Conservation (phyloP, 2,113 vertebrate species). For the Ophiodon elongatus region DNA sequence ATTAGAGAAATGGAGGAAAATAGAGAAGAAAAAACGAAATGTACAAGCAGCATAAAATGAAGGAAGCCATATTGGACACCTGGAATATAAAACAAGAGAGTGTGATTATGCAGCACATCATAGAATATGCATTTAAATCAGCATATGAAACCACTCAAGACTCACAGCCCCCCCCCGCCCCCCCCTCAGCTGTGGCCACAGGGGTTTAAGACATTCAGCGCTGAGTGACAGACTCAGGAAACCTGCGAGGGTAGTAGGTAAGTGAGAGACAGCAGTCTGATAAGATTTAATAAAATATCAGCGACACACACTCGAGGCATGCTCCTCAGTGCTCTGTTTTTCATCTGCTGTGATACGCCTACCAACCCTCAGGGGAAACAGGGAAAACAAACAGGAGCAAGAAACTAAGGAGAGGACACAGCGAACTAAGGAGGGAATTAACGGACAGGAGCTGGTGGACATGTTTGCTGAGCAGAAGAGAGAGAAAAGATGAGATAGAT, state of each 20-base stretch:
- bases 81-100: neutral
- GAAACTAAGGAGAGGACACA: conserved; percentile 47
- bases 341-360: conserved; percentile 25
- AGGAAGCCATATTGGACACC: neutral
- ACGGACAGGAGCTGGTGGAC: conserved; percentile 21
- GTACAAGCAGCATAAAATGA: neutral
- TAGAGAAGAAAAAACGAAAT: neutral
- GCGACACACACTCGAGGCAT: conserved; percentile 4
- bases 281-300: conserved; percentile 57
- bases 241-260: neutral
- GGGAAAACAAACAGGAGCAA: conserved; percentile 34
- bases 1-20: neutral
- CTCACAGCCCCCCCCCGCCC: conserved; percentile 17
- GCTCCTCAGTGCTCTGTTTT: conserved; percentile 41
- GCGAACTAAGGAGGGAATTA: conserved; percentile 8
- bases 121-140: conserved; percentile 19
- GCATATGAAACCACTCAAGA: conserved; percentile 18
- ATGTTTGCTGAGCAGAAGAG: conserved; percentile 30
- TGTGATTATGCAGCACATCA: conserved; percentile 6
- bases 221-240: conserved; percentile 39
- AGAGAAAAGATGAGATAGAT: conserved; percentile 34
- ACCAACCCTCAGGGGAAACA: conserved; percentile 50
- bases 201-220: conserved; percentile 44
- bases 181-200: conserved; percentile 25
- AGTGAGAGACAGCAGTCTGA: conserved; percentile 44